Conservation (phyloP, 1,140 invertebrate genomes). For the Phortica variegata region DNA sequence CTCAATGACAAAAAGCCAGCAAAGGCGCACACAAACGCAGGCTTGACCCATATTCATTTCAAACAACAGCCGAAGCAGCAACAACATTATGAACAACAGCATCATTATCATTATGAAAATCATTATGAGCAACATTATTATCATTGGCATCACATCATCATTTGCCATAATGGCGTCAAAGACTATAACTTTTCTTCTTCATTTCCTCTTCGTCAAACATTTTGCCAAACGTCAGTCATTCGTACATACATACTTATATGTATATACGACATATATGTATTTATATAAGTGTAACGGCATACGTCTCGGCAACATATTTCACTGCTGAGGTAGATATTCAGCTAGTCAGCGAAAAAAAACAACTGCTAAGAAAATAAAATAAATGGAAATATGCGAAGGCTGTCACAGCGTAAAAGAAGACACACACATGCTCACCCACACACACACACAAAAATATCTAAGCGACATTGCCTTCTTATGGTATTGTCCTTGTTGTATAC, state of each 20-base stretch:
- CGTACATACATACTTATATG: slow-evolving; percentile 16
- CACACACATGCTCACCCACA: slow-evolving; percentile 1
- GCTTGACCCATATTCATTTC: slow-evolving; percentile 44
- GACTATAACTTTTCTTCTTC: too few relatives aligned
- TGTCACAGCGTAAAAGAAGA: not conserved
- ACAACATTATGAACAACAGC: slow-evolving; percentile 14
- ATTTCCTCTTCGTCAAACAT: slow-evolving; percentile 7
- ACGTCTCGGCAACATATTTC: slow-evolving; percentile 32
- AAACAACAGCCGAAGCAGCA: not conserved
- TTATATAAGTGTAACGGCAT: slow-evolving; percentile 1
- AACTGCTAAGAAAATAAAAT: slow-evolving; percentile 32
- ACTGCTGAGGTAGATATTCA: slow-evolving; percentile 39
- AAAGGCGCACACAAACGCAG: too few relatives aligned
- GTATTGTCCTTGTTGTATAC: slow-evolving; percentile 17
- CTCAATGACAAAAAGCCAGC: too few relatives aligned
- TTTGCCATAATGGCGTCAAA: slow-evolving; percentile 34
- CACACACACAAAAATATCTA: slow-evolving; percentile 1
- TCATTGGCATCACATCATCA: slow-evolving; percentile 42
- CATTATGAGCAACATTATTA: not conserved
- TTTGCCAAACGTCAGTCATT: slow-evolving; percentile 18
- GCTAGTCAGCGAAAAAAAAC: slow-evolving; percentile 39
- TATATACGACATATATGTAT: slow-evolving; percentile 5
- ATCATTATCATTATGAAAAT: slow-evolving; percentile 17
- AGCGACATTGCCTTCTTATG: slow-evolving; percentile 26
- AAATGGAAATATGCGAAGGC: slow-evolving; percentile 44